Base-by-base conservation (phyloP, 2,113 vertebrate species). In the Lepisosteus osseus region DNA sequence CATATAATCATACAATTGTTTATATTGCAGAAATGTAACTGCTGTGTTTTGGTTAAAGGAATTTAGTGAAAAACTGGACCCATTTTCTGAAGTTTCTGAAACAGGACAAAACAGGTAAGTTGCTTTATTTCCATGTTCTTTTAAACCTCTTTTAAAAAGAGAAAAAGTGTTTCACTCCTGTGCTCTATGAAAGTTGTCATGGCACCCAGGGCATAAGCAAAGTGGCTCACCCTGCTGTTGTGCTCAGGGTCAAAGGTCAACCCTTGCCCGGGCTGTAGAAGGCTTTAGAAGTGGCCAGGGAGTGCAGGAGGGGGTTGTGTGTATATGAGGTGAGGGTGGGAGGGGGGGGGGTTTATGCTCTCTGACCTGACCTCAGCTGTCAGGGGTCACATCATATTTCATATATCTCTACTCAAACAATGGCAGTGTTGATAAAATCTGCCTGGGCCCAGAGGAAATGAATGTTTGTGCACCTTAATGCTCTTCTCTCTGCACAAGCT, bases 371-470 rank as follows among this genome's bases (percentile, higher is more conserved):
- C 47, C 47, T 51, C 47, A 29, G 29, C 29, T 29, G 29, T 29
- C 29, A 29, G 29, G 29, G 29, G 29, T 64, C 54, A 54, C 14
- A 69, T 63, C 43, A 57, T 54, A 29, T 69, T 72, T 78, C 61
- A 63, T 61, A 66, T 68, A 44, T 72, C 17, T 74, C 7, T 64
- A 0, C 65, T 51, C 79, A 86, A 86, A 89, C 88, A 86, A 86
- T 87, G 86, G 80, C 70, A 2, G 51, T 84, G 85, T 87, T 88
- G 86, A 90, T 88, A 88, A 77, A 71, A 87, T 86, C 85, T 86
- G 67, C 79, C 14, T 75, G 75, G 76, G 66, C 12, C 47, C 14
- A n/a, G 70, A 69, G 76, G 76, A 76, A 78, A 72, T 74, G 61
- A 78, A 56, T 65, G 72, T 76, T 74, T 80, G 66, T 67, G 63